phyloP scores from a whole-genome alignment of 2,113 vertebrate genomes.

The Melanerpes formicivorus region DNA sequence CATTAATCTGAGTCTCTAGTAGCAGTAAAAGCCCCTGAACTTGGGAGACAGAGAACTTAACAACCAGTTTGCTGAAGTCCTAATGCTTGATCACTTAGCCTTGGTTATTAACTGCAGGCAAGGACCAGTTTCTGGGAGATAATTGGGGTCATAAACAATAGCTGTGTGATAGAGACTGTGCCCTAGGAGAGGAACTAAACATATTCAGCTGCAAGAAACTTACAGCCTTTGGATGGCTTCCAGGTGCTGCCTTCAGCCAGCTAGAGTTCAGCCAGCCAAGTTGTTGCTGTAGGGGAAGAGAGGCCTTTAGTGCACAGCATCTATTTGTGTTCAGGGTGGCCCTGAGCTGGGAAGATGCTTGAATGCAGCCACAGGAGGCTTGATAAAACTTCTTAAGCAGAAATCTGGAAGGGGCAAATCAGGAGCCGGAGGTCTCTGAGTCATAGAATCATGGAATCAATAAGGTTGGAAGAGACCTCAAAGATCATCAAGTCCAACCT shows the following conservation, averaged over 20 bases:
- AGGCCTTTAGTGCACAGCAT: not conserved
- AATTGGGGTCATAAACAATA: conserved; percentile 55
- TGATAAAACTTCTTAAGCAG: not conserved
- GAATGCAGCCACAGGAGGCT: not conserved
- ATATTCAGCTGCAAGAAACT: conserved; percentile 49
- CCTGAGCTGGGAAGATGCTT: not conserved
- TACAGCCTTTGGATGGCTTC: conserved; percentile 37
- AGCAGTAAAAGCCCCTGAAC: conserved; percentile 18
- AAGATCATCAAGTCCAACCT: too few species aligned
- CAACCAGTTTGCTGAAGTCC: conserved; percentile 29
- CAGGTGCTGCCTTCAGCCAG: conserved; percentile 51
- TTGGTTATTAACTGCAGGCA: conserved; percentile 66
- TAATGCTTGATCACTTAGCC: conserved; percentile 58
- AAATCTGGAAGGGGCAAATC: not conserved
- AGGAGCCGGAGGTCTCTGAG: not conserved
- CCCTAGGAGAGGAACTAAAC: conserved; percentile 40
- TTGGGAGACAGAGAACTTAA: conserved; percentile 45
- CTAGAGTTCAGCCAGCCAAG: not conserved
- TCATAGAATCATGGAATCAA: too few species aligned
- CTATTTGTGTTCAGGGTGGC: not conserved
- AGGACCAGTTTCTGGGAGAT: conserved; percentile 52
- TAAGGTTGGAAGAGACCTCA: too few species aligned
- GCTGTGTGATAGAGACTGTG: conserved; percentile 7
- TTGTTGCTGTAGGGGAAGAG: not conserved
- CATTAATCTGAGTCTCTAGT: conserved; percentile 44